A percentile compares a stretch with the other conserved stretches of the same genome.
phyloP scores from a whole-genome alignment of 2,797 vertebrate species.

The Potorous gilbertii region DNA sequence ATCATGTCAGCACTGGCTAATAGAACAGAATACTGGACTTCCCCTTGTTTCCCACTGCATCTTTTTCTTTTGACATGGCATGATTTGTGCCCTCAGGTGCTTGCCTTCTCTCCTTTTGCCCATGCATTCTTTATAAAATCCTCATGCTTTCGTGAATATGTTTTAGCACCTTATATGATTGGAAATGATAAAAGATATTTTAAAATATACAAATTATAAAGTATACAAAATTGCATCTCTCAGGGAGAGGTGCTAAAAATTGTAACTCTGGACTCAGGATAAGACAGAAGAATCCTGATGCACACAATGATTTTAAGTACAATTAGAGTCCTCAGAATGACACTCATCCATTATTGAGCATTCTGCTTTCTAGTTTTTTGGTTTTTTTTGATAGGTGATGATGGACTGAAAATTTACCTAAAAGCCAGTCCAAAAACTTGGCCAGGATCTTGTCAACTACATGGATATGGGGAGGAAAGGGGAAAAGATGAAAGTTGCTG shows the following conservation, averaged over 20 bases:
- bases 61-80: neutral
- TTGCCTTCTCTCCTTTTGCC: neutral
- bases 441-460: neutral
- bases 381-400: neutral
- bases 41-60: neutral
- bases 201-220: neutral
- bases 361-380: neutral
- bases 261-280: neutral
- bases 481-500: neutral
- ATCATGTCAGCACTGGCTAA: no score
- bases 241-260: neutral
- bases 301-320: neutral
- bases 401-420: neutral
- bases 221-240: neutral
- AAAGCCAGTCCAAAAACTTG: neutral
- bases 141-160: neutral
- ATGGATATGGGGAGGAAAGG: neutral
- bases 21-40: no score
- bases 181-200: neutral
- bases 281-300: neutral
- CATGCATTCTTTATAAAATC: neutral
- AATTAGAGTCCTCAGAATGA: neutral
- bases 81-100: neutral
- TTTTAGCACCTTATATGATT: neutral
- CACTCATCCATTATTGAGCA: neutral